phyloP scores from a whole-genome alignment of 2,888 invertebrate genomes.

The Thera britannica region DNA sequence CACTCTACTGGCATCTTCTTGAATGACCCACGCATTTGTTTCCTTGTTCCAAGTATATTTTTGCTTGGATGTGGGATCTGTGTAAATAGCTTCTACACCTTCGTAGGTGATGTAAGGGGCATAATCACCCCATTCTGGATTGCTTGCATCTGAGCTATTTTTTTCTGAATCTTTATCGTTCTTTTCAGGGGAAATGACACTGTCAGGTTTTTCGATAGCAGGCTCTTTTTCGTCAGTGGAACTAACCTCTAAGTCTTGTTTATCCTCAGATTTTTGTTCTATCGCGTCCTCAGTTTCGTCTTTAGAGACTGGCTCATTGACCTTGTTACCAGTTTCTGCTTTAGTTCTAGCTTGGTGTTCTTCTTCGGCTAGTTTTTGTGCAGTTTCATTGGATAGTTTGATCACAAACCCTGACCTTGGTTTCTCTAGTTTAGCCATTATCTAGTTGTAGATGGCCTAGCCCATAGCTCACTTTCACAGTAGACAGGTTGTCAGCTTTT shows the following conservation, averaged over 20 bases:
- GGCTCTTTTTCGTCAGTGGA: constrained; percentile 10
- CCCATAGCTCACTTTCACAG: constrained; percentile 2
- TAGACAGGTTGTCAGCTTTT: neutral
- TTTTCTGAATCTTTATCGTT: constrained; percentile 15
- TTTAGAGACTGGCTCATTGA: constrained; percentile 9
- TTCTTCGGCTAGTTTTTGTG: constrained; percentile 73
- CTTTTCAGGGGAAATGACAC: constrained; percentile 2
- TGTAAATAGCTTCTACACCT: constrained; percentile 89
- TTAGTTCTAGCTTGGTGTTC: constrained; percentile 54
- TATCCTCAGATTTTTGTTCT: constrained; percentile 17
- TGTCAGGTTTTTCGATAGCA: constrained; percentile 4
- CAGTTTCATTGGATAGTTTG: constrained; percentile 77
- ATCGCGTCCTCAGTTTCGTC: neutral
- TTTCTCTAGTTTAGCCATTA: constrained; percentile 67
- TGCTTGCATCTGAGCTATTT: constrained; percentile 25
- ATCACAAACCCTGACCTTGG: constrained; percentile 76
- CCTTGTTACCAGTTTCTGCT: constrained; percentile 23
- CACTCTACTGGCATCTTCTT: constrained; percentile 64
- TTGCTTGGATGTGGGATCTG: constrained; percentile 88
- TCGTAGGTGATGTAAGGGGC: constrained; percentile 88
- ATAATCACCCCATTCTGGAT: constrained; percentile 70
- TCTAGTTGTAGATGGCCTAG: constrained; percentile 22
- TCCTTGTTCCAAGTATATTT: constrained; percentile 87
- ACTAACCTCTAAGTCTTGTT: constrained; percentile 24
- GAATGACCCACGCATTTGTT: constrained; percentile 78